phyloP scores from a whole-genome alignment of 2,113 vertebrate genomes.

The Pseudopipra pipra region DNA sequence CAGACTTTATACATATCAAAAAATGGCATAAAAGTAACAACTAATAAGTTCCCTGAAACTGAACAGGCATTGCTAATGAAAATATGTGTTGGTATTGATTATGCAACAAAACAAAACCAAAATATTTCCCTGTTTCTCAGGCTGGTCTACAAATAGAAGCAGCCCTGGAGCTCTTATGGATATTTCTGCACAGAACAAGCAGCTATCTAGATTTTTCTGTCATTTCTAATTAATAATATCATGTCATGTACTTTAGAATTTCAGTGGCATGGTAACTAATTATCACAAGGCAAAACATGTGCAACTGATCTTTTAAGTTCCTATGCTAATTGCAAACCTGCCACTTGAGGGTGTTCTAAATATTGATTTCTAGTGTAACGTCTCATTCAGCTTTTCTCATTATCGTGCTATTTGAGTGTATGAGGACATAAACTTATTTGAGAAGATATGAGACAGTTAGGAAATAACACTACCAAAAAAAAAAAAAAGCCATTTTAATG shows the following conservation, averaged over 20 bases:
- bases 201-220: not conserved
- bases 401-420: not conserved
- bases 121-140: not conserved
- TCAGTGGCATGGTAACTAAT: not conserved
- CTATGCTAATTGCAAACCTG: not conserved
- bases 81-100: not conserved
- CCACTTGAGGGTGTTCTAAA: not conserved
- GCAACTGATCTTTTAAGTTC: not conserved
- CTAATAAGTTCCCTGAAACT: not conserved
- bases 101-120: not conserved
- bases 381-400: not conserved
- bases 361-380: not conserved
- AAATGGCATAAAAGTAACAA: not conserved
- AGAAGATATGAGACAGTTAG: not conserved
- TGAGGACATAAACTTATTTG: not conserved
- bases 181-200: not conserved
- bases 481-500: accelerated
- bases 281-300: not conserved
- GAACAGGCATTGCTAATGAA: not conserved
- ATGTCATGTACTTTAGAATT: not conserved
- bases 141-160: not conserved
- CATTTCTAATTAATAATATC: not conserved
- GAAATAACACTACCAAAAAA: not conserved
- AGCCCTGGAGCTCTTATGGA: not conserved
- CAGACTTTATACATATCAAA: not conserved